phyloP scores from a whole-genome alignment of 2,113 vertebrate species.

The Axis porcinus region DNA sequence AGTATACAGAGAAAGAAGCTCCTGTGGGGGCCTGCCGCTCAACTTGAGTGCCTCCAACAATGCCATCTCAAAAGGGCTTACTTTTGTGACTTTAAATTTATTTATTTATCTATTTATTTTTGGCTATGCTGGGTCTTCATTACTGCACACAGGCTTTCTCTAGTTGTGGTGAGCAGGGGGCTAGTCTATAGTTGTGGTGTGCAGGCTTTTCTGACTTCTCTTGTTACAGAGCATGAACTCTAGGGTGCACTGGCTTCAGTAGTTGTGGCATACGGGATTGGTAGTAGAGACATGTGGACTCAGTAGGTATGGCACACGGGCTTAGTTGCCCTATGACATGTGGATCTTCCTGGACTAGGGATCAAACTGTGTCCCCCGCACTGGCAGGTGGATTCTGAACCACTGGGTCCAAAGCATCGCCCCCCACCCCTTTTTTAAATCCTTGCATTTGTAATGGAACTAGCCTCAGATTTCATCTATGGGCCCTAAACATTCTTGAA shows the following conservation, averaged over 20 bases:
- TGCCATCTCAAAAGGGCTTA: background rate
- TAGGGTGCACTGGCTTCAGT: background rate
- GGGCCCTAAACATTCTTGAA: too few species aligned
- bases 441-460: too few species aligned
- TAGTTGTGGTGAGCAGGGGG: background rate
- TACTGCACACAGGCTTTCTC: background rate
- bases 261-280: background rate
- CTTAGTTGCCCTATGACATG: background rate
- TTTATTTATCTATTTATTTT: background rate
- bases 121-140: background rate
- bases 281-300: background rate
- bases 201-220: background rate
- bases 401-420: background rate
- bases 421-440: background rate
- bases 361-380: background rate
- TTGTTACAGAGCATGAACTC: background rate
- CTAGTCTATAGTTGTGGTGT: background rate
- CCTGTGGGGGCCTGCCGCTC: background rate
- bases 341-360: background rate
- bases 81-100: fast-evolving
- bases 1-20: background rate
- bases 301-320: background rate
- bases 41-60: background rate
- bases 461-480: too few species aligned
- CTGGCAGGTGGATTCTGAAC: background rate